Conservation (phyloP, 2,113 vertebrate species). For the Chamaetylas fuelleborni region DNA sequence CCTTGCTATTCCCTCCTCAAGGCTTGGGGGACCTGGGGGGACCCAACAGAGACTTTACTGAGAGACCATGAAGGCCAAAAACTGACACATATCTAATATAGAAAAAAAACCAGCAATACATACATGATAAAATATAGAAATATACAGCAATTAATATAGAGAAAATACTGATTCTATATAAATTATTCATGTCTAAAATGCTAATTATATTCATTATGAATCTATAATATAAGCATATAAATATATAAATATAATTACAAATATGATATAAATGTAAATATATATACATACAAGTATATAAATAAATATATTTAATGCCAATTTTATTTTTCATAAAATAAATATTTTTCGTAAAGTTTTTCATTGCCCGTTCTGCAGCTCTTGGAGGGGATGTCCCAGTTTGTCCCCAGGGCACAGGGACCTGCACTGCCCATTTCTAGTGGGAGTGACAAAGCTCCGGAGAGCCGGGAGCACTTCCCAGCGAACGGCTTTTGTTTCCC, state of each 20-base stretch:
- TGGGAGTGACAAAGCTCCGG: background rate
- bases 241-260: background rate
- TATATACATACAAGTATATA: no score
- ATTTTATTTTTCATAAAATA: no score
- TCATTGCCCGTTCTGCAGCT: background rate
- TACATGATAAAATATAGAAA: background rate
- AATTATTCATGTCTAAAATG: background rate
- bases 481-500: background rate
- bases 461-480: background rate
- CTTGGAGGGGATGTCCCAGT: background rate
- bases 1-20: background rate
- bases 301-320: background rate
- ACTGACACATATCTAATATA: background rate
- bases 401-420: background rate
- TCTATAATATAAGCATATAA: no score
- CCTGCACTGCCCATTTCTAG: fast-evolving
- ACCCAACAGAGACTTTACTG: fast-evolving
- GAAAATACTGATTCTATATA: background rate
- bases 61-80: background rate
- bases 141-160: background rate
- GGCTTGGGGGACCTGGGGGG: fast-evolving
- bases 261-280: no score
- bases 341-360: no score
- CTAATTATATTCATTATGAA: no score
- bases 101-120: background rate